Evolutionary conservation across 2,797 vertebrate species (phyloP).

Genomic region (Potorous gilbertii): DNA sequence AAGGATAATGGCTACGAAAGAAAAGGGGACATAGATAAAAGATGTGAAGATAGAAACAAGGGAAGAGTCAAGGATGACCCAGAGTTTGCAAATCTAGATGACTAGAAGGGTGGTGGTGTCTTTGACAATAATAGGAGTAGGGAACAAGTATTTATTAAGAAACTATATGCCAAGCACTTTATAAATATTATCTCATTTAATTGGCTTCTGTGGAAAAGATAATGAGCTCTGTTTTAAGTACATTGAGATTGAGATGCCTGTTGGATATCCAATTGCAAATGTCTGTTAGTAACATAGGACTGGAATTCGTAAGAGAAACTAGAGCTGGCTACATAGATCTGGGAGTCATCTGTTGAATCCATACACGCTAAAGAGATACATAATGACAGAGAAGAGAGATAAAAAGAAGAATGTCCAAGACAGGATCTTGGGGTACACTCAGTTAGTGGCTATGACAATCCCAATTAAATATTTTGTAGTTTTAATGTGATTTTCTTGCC

Average conservation of each 20-base stretch:
- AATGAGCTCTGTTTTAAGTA: not conserved
- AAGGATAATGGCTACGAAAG: too few relatives aligned
- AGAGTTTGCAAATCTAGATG: not conserved
- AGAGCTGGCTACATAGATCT: not conserved
- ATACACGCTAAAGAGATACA: not conserved
- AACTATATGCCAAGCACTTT: not conserved
- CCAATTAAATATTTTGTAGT: not conserved
- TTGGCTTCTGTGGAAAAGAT: not conserved
- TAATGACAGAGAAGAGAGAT: not conserved
- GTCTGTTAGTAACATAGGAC: not conserved
- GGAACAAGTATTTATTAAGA: not conserved
- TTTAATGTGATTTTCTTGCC: too few relatives aligned
- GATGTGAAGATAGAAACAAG: too few relatives aligned
- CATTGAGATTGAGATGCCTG: not conserved
- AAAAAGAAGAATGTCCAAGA: not conserved
- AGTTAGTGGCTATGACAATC: not conserved
- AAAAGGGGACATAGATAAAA: too few relatives aligned
- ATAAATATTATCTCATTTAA: not conserved
- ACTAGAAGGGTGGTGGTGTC: not conserved
- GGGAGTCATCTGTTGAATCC: not conserved
- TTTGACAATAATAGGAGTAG: not conserved
- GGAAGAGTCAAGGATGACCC: too few relatives aligned
- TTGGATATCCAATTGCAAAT: not conserved
- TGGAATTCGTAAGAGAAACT: not conserved
- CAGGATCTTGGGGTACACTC: not conserved